Evolutionary conservation across 2,888 invertebrate genomes (phyloP), one percentile per base, ranked within the genome.

Genomic region (Hydroisotoma schaefferi): DNA sequence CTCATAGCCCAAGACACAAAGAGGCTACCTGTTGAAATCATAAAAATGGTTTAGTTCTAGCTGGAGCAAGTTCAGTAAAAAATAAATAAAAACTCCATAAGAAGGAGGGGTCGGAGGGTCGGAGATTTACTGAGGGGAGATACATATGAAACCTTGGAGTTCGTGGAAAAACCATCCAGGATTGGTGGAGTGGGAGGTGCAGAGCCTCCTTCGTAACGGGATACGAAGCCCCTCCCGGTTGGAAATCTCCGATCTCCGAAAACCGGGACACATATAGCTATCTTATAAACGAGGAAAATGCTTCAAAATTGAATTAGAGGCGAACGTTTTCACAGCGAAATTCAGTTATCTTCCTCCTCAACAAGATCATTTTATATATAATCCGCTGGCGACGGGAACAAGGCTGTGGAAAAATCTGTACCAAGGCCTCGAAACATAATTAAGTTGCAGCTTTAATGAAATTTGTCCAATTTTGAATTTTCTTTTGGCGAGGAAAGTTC

Each of bases 301-400:
- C 61, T 64, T 72, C 72, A 72, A 72, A 72, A 72, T 72, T 72
- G 72, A 72, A 72, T 72, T 72, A 72, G 72, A 72, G 72, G 69
- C 72, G 72, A 71, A 70, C 71, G 71, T 72, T 72, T 72, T 70
- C 70, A 71, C 69, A 71, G 68, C 72, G 63, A 72, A 72, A 72
- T 72, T 72, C 70, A 65, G 71, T 72, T 72, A 72, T 71, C 70
- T 62, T 65, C 64, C 53, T 53, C n/a, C n/a, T n/a, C n/a, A n/a
- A n/a, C 53, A 28, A 38, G n/a, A 37, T 27, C 53, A 63, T 67
- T 53, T 53, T 69, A 67, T 69, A 67, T 67, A 67, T 67, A 67
- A 67, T 67, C 66, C n/a, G n/a, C n/a, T 65, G 63, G 57, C 57
- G 56, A 65, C 63, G 51, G 59, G 55, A 55, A 55, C 55, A 54